Evolutionary conservation across 2,888 invertebrate genomes (phyloP), one percentile per base, ranked within the genome.

Genomic region (Eurois occulta): DNA sequence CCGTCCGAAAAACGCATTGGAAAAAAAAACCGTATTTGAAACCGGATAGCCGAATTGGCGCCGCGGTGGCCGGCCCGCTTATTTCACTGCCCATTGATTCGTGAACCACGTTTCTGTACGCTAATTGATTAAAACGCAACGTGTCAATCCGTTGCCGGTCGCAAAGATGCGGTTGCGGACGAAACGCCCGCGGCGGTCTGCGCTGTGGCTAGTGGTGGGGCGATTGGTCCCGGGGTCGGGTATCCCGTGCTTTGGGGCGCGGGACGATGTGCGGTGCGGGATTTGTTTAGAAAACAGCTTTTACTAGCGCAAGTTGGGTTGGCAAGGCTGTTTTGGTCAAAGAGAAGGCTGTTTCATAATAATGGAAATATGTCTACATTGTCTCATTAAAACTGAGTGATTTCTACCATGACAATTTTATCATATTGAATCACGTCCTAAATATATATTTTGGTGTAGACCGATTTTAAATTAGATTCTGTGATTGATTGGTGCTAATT

Each of bases 71-170:
- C 92, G 93, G 92, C 91, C 92, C 91, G 94, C 93, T 95, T 94
- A 94, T 96, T 96, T 96, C 95, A 94, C 96, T 95, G 96, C 88
- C 93, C 96, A 96, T 68, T 96, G 96, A 92, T 52, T 90, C 94
- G 96, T 91, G 91, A 95, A 95, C 91, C 92, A 92, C 92, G 92
- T 92, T 91, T 93, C 93, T 92, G 93, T 91, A 91, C 90, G 94
- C 93, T 96, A 96, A 96, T 96, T 96, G 96, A 96, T 96, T 96
- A 96, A 96, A 96, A 96, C 95, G 95, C 96, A 95, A 90, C 94
- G 91, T 94, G 95, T 96, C 96, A 96, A 96, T 96, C 91, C 87
- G 84, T 85, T 77, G 62, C 87, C 86, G 84, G 87, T 90, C 90
- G 90, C 91, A 91, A 93, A 91, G 94, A 93, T 92, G 93, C 89